Base-by-base conservation (phyloP, 2,888 invertebrate species). In the Desoria tigrina region DNA sequence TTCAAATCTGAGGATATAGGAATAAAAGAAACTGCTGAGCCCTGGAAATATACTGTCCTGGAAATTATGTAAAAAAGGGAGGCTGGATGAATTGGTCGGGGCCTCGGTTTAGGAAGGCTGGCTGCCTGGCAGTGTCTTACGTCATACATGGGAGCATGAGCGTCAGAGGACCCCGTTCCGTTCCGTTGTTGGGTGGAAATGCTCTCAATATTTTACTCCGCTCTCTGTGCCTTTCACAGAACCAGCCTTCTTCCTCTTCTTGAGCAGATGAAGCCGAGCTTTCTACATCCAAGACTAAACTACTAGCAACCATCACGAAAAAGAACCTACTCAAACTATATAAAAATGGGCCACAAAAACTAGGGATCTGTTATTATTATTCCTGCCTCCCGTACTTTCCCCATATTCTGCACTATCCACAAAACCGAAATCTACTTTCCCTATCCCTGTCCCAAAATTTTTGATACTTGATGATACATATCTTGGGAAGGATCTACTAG, bases 131-230 rank as follows among this genome's bases (percentile, higher is more conserved):
- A 24, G 6, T 51, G 51, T 51, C 16, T 51, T 51, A 51, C 51
- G 51, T 51, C 51, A 51, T 51, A 23, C 23, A 16, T 51, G 18
- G 18, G 4, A 51, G 51, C 51, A 51, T 51, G 11, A 51, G 51
- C 51, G 51, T 51, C 51, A 51, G 24, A 51, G 45, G 45, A 16
- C 9, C n/a, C 9, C 6, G 21, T 18, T 6, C 16, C 6, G 45
- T 16, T 45, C 21, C n/a, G n/a, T n/a, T n/a, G n/a, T n/a, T n/a
- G n/a, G 9, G 45, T 11, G 45, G 6, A 18, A 4, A 6, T 16
- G 21, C 45, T 45, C n/a, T 45, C 45, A 45, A 45, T 45, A 21
- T 21, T 45, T 21, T 26, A 51, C 26, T 51, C 24, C 51, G 11
- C 21, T 51, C 6, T 9, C 14, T 51, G 21, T 26, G 21, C 24